A percentile compares a stretch with the other conserved stretches of the same genome.
Conservation (phyloP, 92 coral and sea anemone species). For the Anthopleura xanthogrammica region DNA sequence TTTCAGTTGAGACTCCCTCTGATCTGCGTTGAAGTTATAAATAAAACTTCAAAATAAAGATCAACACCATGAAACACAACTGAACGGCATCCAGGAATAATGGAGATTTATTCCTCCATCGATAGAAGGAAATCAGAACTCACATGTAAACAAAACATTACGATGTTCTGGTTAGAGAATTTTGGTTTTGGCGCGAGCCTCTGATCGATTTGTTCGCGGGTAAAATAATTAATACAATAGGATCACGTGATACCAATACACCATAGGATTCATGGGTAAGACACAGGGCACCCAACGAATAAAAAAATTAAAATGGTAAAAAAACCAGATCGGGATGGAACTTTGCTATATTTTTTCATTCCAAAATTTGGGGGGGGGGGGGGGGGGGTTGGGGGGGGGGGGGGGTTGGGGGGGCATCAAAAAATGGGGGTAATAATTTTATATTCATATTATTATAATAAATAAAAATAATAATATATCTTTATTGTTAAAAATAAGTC, state of each 20-base stretch:
- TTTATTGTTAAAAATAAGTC: too few relatives aligned
- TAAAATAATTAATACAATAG: constrained; percentile 50
- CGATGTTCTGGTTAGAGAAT: constrained; percentile 25
- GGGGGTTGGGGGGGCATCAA: too few relatives aligned
- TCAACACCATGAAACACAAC: not conserved
- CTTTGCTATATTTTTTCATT: too few relatives aligned
- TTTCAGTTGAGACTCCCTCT: constrained; percentile 26
- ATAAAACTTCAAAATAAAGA: constrained; percentile 5
- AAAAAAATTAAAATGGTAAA: not conserved
- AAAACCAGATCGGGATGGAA: too few relatives aligned
- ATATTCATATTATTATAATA: not conserved
- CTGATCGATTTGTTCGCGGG: constrained; percentile 42
- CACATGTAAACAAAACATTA: constrained; percentile 66
- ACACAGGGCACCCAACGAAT: not conserved
- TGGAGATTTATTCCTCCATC: not conserved
- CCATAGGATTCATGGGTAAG: not conserved
- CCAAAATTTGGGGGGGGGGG: too few relatives aligned
- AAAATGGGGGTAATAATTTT: too few relatives aligned
- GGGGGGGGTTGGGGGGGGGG: too few relatives aligned
- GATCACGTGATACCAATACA: constrained; percentile 24
- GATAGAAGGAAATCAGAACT: not conserved
- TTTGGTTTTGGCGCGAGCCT: constrained; percentile 89
- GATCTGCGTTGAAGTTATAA: not conserved
- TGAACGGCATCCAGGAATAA: not conserved
- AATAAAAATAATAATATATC: not conserved